Conservation (phyloP, 35 echinoderm and acorn worm genomes). For the Patiria miniata region DNA sequence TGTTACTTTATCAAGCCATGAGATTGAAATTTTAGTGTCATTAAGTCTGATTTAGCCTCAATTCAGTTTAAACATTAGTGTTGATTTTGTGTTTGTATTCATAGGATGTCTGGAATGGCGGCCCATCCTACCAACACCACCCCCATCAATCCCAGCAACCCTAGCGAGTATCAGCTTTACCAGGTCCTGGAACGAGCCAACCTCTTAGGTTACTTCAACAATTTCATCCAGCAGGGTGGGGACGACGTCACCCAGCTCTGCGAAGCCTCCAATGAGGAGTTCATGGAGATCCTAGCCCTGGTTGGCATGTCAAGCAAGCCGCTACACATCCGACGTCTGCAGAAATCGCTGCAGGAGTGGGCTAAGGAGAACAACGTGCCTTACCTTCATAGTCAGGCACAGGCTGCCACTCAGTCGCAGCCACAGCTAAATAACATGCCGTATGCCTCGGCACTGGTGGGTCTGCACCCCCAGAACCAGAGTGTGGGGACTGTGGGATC, state of each 20-base stretch:
- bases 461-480: not conserved
- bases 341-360: slow-evolving; percentile 93
- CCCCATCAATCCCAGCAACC: slow-evolving; percentile 13
- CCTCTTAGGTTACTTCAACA: slow-evolving; percentile 82
- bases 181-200: slow-evolving; percentile 88
- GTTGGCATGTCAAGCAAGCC: slow-evolving; percentile 98
- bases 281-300: slow-evolving; percentile 94
- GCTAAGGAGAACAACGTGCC: slow-evolving; percentile 34
- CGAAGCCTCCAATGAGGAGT: slow-evolving; percentile 93
- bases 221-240: slow-evolving; percentile 93
- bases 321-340: slow-evolving; percentile 86
- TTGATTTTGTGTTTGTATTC: not conserved
- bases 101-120: not conserved
- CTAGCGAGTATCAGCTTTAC: slow-evolving; percentile 76
- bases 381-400: not conserved
- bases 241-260: slow-evolving; percentile 96
- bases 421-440: not conserved
- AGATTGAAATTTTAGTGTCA: too few species aligned
- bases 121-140: not conserved
- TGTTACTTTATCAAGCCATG: too few species aligned
- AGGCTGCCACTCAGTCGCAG: not conserved
- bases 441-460: not conserved
- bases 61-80: too few species aligned
- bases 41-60: too few species aligned
- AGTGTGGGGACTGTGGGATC: not conserved